These are phyloP conservation scores for Aspidoscelis tigris DNA, from an alignment of 2,113 vertebrate species.

Conservation along the genomic window DNA sequence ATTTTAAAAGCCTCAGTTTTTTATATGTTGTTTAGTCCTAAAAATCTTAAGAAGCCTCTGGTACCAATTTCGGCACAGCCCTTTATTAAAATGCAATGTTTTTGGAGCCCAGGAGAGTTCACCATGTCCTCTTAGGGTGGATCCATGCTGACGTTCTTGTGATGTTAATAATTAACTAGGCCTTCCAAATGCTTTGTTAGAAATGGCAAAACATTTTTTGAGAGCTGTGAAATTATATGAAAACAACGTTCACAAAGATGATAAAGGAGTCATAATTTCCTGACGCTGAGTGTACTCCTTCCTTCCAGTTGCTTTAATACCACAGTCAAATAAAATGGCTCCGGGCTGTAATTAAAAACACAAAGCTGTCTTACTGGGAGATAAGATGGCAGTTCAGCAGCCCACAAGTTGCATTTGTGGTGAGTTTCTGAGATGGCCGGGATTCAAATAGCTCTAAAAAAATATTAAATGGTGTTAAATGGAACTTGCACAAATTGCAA, in stretches of 20 bases:
- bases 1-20: slow-evolving; percentile 4
- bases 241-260: slow-evolving; percentile 13
- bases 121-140: background rate
- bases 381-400: background rate
- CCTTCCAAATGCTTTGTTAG: slow-evolving; percentile 16
- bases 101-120: background rate
- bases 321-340: slow-evolving; percentile 14
- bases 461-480: background rate
- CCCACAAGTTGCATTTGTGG: background rate
- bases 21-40: slow-evolving; percentile 20
- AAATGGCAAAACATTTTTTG: slow-evolving; percentile 11
- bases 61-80: background rate
- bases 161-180: slow-evolving; percentile 26
- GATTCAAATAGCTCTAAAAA: background rate
- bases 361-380: slow-evolving; percentile 20
- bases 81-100: slow-evolving; percentile 27
- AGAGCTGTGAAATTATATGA: slow-evolving; percentile 3
- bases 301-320: slow-evolving; percentile 1
- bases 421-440: slow-evolving; percentile 6
- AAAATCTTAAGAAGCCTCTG: slow-evolving; percentile 16
- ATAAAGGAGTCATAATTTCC: slow-evolving; percentile 6
- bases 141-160: background rate
- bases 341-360: slow-evolving; percentile 27
- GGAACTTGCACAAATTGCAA: slow-evolving; percentile 2
- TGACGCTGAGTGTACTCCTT: slow-evolving; percentile 5